Base-by-base conservation (phyloP, 2,888 invertebrate species). In the Netelia melanura region DNA sequence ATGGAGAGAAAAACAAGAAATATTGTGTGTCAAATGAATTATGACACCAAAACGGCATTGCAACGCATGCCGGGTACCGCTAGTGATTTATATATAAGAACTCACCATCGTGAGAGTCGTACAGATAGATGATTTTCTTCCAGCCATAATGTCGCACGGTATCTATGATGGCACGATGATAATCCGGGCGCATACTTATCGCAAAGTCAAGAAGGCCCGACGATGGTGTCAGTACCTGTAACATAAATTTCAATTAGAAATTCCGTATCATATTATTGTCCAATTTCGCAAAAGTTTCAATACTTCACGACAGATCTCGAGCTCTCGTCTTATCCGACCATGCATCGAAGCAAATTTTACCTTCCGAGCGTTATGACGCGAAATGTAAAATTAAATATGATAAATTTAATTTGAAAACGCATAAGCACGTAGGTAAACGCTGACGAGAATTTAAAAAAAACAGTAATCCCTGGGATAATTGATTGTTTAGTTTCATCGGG, bases 121-220 rank as follows among this genome's bases (percentile, higher is more conserved):
- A 98, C 89, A 98, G 95, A 94, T 98, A 98, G 91, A 98, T 97
- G 89, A 98, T 96, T 92, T 97, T 96, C 89, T 96, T 96, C 98
- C 98, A 98, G 65, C 96, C 97, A 94, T 99, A 99, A 94, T 97
- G 97, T 87, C 97, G 96, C 91, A 99, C 98, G 82, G 98, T 97
- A 94, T 99, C 99, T 89, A 99, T 97, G 92, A 99, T 97, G 82
- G 99, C 98, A 91, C 97, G 97, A 94, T 98, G 98, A 94, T 98
- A 98, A 94, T 99, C 98, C 56, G 99, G 99, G 86, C 98, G 96
- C 97, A 99, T 97, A 94, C 98, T 98, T 91, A 98, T 97, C 75
- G 98, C 98, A 93, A 97, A 98, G 94, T 98, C 98, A 90, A 98
- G 95, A 90, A 97, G 96, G n/a, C 98, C 98, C 1, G 98, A 98